phyloP scores from a whole-genome alignment of 2,797 vertebrate species.

The Enteromius unitaeniatus region DNA sequence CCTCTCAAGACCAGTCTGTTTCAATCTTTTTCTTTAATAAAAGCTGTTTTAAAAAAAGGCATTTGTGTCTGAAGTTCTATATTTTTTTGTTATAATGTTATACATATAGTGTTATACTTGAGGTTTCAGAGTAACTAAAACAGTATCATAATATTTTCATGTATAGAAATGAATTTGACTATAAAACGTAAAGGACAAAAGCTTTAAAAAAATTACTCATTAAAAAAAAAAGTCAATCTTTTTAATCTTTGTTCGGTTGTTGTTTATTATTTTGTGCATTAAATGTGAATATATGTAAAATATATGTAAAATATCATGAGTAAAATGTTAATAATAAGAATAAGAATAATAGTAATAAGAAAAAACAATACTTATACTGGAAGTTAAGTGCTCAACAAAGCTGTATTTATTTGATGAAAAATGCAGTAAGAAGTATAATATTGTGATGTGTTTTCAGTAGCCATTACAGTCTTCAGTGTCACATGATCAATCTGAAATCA shows the following conservation, averaged over 20 bases:
- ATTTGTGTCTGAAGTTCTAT: conserved; percentile 30
- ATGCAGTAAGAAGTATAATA: neutral
- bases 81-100: neutral
- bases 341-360: neutral
- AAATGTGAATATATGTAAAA: neutral
- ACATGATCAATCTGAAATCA: neutral
- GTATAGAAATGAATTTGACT: neutral
- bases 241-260: neutral
- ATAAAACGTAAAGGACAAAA: neutral
- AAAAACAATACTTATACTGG: neutral
- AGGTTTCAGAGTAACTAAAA: neutral
- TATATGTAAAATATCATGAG: too few species aligned
- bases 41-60: conserved; percentile 75
- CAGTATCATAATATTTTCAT: neutral
- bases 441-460: neutral
- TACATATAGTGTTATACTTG: neutral
- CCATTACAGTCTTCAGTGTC: neutral
- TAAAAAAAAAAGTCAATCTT: neutral
- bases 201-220: neutral
- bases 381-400: neutral
- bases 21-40: conserved; percentile 81
- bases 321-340: neutral
- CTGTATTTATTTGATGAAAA: neutral
- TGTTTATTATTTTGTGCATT: neutral
- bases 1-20: conserved; percentile 78